Conservation (phyloP, 2,888 invertebrate species). For the Caenorhabditis japonica region DNA sequence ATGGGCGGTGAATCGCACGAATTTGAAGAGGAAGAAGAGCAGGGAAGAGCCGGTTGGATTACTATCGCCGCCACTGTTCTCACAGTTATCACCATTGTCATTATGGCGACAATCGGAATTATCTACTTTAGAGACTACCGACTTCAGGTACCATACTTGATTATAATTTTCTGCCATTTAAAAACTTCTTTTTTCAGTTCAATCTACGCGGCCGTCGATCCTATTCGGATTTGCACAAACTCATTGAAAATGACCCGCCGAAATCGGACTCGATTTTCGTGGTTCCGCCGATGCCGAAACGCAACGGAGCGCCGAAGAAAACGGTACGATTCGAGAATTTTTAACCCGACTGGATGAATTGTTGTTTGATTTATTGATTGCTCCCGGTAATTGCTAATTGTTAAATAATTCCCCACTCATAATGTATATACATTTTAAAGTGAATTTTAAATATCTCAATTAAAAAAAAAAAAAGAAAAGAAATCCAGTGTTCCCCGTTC, state of each 20-base stretch:
- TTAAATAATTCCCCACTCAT: too few species aligned
- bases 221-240: constrained; percentile 58
- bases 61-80: constrained; percentile 72
- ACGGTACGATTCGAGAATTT: constrained; percentile 25
- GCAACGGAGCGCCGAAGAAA: constrained; percentile 19
- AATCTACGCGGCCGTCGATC: constrained; percentile 35
- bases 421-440: neutral
- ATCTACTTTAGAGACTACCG: constrained; percentile 73
- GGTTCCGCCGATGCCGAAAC: constrained; percentile 29
- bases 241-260: constrained; percentile 55
- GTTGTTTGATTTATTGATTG: too few species aligned
- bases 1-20: constrained; percentile 8
- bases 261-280: constrained; percentile 34
- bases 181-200: constrained; percentile 11
- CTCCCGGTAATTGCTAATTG: too few species aligned
- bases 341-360: too few species aligned
- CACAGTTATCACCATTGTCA: constrained; percentile 67
- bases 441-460: neutral
- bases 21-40: constrained; percentile 31
- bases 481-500: neutral
- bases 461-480: too few species aligned
- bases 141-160: constrained; percentile 47
- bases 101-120: constrained; percentile 69
- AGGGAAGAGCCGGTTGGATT: constrained; percentile 66
- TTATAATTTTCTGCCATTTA: too few species aligned